Conservation (phyloP, 2,113 vertebrate species). For the Microcebus murinus region DNA sequence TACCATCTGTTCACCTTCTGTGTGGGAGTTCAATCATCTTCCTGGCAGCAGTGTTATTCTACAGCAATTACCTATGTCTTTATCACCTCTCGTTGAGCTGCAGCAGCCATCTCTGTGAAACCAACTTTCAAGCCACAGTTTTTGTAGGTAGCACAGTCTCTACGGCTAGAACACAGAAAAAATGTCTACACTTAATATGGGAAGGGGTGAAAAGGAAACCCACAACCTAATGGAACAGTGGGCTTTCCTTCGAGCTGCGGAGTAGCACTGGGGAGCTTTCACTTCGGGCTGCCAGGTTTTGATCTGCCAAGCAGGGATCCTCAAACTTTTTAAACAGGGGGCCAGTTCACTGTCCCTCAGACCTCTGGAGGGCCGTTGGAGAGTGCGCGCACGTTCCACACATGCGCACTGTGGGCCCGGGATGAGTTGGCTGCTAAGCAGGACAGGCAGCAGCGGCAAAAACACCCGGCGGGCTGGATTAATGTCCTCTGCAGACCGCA, state of each 20-base stretch:
- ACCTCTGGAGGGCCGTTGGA: too few relatives aligned
- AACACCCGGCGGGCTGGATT: too few relatives aligned
- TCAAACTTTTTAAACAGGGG: too few relatives aligned
- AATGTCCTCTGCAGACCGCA: too few relatives aligned
- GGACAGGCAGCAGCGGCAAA: too few relatives aligned
- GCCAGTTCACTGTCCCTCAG: too few relatives aligned
- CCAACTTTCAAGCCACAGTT: constrained; percentile 81
- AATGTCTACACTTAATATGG: constrained; percentile 52
- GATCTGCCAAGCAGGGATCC: neutral
- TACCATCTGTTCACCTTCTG: constrained; percentile 89
- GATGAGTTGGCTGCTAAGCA: too few relatives aligned
- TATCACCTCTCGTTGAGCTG: constrained; percentile 86
- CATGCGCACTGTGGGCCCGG: too few relatives aligned
- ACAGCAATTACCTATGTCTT: constrained; percentile 88
- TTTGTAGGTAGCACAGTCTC: constrained; percentile 73
- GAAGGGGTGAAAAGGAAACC: neutral
- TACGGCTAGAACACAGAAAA: constrained; percentile 71
- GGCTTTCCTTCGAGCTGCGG: neutral
- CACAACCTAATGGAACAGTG: neutral
- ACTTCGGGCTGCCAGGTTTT: neutral
- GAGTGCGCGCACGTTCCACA: too few relatives aligned
- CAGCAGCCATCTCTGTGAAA: constrained; percentile 83
- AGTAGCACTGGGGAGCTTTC: neutral
- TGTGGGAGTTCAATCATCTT: constrained; percentile 87
- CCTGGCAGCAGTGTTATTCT: constrained; percentile 86